Evolutionary conservation across 2,113 vertebrate genomes (phyloP), one percentile per base, ranked within the genome.

Genomic region (Origma solitaria): DNA sequence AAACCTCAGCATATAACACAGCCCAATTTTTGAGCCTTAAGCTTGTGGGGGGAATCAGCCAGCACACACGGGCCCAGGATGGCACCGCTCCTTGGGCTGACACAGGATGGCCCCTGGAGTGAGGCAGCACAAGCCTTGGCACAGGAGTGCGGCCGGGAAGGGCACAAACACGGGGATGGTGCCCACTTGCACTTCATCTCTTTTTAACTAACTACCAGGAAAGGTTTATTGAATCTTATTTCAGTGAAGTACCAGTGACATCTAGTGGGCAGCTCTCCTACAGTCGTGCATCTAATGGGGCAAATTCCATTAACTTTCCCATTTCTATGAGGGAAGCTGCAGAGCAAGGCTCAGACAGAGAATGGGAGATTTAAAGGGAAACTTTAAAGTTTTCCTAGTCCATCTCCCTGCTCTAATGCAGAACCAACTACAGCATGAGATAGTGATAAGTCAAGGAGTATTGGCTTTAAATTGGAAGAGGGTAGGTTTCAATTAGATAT

Each of bases 211-310:
- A 27, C 47, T 7, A 70, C n/a, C 80, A 22, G 72, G 60, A 75
- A 73, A 72, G 20, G 68, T 45, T 27, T 31, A 13, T 54, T 5
- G 8, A 38, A n/a, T 16, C 73, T 17, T 7, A 21, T 54, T 95
- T 90, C 92, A 31, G 81, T 75, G 94, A 94, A 73, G 90, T 68
- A 35, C 47, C 88, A 91, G 47, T 95, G 96, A 96, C 97, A 97
- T 84, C 97, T 97, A 95, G 95, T 58, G 97, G 88, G 10, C 13
- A 37, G 40, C 62, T 35, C 33, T 42, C 22, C 87, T 17, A 7
- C 28, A 8, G n/a, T 5, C 1, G 2, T 0, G 3, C 4, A 7
- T 8, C 17, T 22, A 15, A 9, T 0, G 3, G 33, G 28, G 22
- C 9, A 82, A 51, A 65, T 5, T 5, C 1, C 0, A 3, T 7